Evolutionary conservation across 37 sponge, comb jelly and placozoan species (phyloP).

Genomic region (Trichoplax adhaerens): DNA sequence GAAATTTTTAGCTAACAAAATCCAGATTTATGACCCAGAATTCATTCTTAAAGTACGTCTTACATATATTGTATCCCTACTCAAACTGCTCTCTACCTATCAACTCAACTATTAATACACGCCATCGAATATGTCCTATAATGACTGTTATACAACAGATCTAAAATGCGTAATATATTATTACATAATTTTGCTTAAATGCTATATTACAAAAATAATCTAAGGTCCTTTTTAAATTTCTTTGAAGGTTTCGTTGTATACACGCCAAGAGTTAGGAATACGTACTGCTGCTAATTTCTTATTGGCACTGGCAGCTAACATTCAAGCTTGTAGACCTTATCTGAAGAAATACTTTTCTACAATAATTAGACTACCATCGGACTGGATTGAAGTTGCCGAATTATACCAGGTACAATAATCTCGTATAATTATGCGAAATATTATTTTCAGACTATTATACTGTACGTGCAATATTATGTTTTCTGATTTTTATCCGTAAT

Average conservation of each 20-base stretch:
- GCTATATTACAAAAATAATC: background rate
- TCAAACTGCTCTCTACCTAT: no score
- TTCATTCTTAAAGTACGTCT: constrained; percentile 60
- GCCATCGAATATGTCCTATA: no score
- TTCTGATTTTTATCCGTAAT: background rate
- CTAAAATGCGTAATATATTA: background rate
- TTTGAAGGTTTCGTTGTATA: constrained; percentile 55
- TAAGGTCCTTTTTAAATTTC: background rate
- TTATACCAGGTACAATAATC: constrained; percentile 38
- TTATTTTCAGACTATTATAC: background rate
- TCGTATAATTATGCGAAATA: background rate
- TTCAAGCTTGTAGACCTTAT: constrained; percentile 62
- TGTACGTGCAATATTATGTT: background rate
- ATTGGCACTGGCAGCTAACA: constrained; percentile 71
- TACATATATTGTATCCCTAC: background rate
- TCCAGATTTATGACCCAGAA: constrained; percentile 68
- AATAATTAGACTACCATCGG: constrained; percentile 77
- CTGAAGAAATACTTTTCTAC: constrained; percentile 77
- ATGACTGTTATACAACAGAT: background rate
- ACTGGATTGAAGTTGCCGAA: constrained; percentile 99
- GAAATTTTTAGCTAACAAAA: constrained; percentile 16
- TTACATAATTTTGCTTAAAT: background rate
- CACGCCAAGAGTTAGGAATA: constrained; percentile 73
- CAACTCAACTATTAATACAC: no score
- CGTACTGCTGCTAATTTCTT: constrained; percentile 91